These are phyloP conservation scores for Sebastes steindachneri DNA, from an alignment of 2,797 vertebrate genomes.

Conservation along the genomic window DNA sequence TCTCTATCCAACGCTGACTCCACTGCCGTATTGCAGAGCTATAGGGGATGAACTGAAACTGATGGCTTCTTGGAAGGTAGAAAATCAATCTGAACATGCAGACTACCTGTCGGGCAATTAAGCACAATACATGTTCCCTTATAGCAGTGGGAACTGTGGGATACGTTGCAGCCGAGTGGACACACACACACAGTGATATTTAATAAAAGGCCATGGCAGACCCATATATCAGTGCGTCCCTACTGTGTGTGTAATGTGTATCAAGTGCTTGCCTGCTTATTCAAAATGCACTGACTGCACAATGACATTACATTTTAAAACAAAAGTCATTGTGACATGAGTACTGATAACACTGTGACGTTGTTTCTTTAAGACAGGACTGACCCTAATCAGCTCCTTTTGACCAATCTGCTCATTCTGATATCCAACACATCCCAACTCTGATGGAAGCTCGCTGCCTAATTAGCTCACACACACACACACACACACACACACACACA, in stretches of 20 bases:
- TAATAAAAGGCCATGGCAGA: background rate
- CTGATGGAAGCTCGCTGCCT: slow-evolving; percentile 23
- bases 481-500: slow-evolving; percentile 1
- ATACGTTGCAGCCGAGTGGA: background rate
- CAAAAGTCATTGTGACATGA: slow-evolving; percentile 1
- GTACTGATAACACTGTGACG: slow-evolving; percentile 6
- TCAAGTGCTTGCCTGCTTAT: background rate
- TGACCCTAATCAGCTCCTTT: slow-evolving; percentile 52
- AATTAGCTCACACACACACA: slow-evolving; percentile 28
- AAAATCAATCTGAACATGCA: slow-evolving; percentile 2
- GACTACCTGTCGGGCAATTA: background rate
- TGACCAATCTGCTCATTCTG: slow-evolving; percentile 35
- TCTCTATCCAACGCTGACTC: background rate
- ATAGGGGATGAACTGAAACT: background rate
- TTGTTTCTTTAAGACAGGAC: slow-evolving; percentile 21
- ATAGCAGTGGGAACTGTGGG: background rate
- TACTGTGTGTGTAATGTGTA: background rate
- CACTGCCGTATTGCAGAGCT: background rate
- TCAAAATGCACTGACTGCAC: background rate
- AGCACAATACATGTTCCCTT: background rate
- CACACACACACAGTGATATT: background rate
- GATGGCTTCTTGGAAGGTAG: background rate
- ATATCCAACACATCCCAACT: slow-evolving; percentile 30
- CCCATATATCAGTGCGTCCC: background rate
- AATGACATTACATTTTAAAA: background rate